Conservation (phyloP, 2,888 invertebrate species). For the Pedicia rivosa region DNA sequence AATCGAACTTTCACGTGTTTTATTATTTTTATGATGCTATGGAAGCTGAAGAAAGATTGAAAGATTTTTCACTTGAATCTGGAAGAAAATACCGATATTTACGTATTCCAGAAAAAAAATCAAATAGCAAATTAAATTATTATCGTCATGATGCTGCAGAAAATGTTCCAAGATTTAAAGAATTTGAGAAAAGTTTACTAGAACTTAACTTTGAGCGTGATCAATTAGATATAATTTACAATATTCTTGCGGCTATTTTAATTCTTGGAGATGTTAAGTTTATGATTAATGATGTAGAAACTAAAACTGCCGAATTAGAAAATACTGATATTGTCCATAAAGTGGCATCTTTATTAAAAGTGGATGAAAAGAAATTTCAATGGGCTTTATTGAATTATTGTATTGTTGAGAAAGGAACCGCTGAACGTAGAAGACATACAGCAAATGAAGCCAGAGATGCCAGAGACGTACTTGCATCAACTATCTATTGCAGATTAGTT, state of each 20-base stretch:
- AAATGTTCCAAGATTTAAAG: conserved; percentile 46
- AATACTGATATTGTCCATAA: conserved; percentile 52
- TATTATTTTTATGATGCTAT: conserved; percentile 83
- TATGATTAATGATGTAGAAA: conserved; percentile 42
- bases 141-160: conserved; percentile 46
- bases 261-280: conserved; percentile 68
- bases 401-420: conserved; percentile 48
- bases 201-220: conserved; percentile 56
- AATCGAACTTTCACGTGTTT: conserved; percentile 78
- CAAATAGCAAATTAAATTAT: conserved; percentile 38
- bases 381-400: conserved; percentile 83
- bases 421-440: conserved; percentile 39
- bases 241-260: conserved; percentile 55
- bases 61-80: conserved; percentile 48
- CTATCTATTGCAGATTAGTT: conserved; percentile 66
- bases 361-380: conserved; percentile 66
- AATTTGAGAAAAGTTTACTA: conserved; percentile 44
- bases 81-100: conserved; percentile 61
- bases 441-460: conserved; percentile 69
- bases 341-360: conserved; percentile 55
- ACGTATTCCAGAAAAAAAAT: conserved; percentile 39
- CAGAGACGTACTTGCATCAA: conserved; percentile 71
- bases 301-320: conserved; percentile 49
- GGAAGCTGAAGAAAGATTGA: conserved; percentile 45
- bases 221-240: conserved; percentile 52